These are phyloP conservation scores for Hystrix brachyura DNA, from an alignment of 2,113 vertebrate species.

Conservation along the genomic window DNA sequence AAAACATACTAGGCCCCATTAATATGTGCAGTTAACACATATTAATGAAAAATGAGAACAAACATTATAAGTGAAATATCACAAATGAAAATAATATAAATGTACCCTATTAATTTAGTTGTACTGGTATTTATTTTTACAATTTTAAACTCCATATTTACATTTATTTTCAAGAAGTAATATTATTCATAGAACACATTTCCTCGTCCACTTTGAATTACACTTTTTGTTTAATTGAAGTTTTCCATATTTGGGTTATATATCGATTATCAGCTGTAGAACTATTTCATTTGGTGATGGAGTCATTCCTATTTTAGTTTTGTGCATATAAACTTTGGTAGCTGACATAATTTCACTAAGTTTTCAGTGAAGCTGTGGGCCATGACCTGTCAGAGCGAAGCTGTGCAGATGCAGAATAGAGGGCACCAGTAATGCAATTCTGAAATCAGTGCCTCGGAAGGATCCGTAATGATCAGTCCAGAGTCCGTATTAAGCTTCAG, in stretches of 20 bases:
- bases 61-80: background rate
- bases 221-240: background rate
- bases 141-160: background rate
- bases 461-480: constrained; percentile 2
- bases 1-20: background rate
- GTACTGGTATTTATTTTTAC: background rate
- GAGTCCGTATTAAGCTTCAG: background rate
- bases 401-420: background rate
- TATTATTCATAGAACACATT: background rate
- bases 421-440: background rate
- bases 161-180: constrained; percentile 17
- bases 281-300: background rate
- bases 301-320: background rate
- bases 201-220: background rate
- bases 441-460: background rate
- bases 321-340: background rate
- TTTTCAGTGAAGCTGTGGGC: background rate
- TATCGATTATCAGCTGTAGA: background rate
- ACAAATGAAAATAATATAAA: background rate
- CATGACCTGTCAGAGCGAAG: background rate
- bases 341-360: background rate
- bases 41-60: background rate
- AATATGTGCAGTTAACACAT: background rate
- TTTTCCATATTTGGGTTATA: background rate
- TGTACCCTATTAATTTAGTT: background rate